Percentiles rank a stretch among this genome's conserved stretches.
These are phyloP conservation scores for Blennius ocellaris DNA, from an alignment of 2,113 vertebrate genomes.

Conservation along the genomic window DNA sequence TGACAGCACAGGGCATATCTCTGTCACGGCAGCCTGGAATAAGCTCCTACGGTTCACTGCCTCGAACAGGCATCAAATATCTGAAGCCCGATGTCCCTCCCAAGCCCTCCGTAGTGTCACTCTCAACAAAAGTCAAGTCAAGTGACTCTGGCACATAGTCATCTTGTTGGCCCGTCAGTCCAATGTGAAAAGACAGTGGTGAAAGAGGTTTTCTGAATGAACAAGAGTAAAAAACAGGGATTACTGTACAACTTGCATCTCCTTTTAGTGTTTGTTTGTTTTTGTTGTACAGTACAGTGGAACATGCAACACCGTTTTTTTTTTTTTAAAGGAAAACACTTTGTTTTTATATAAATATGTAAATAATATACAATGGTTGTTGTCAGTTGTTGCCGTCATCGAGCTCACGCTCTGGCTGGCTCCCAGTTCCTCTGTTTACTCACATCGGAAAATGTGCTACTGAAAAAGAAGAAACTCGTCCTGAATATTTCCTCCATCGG, in stretches of 20 bases:
- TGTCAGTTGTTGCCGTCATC: constrained; percentile 74
- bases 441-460: constrained; percentile 85
- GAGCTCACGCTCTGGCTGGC: constrained; percentile 82
- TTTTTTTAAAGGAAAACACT: constrained; percentile 56
- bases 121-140: constrained; percentile 93
- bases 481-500: constrained; percentile 65
- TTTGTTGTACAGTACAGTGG: constrained; percentile 83
- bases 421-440: constrained; percentile 81
- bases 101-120: constrained; percentile 93
- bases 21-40: constrained; percentile 92
- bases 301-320: constrained; percentile 80
- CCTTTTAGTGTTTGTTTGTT: constrained; percentile 81
- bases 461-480: constrained; percentile 64
- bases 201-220: constrained; percentile 52
- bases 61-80: constrained; percentile 91
- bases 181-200: constrained; percentile 64
- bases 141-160: constrained; percentile 96
- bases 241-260: constrained; percentile 82
- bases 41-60: constrained; percentile 92
- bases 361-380: constrained; percentile 81
- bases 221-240: constrained; percentile 75
- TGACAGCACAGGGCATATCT: constrained; percentile 88
- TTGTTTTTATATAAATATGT: constrained; percentile 84
- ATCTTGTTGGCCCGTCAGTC: constrained; percentile 40
- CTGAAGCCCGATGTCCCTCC: constrained; percentile 97